Conservation (phyloP, 2,113 vertebrate species). For the Pogona vitticeps region DNA sequence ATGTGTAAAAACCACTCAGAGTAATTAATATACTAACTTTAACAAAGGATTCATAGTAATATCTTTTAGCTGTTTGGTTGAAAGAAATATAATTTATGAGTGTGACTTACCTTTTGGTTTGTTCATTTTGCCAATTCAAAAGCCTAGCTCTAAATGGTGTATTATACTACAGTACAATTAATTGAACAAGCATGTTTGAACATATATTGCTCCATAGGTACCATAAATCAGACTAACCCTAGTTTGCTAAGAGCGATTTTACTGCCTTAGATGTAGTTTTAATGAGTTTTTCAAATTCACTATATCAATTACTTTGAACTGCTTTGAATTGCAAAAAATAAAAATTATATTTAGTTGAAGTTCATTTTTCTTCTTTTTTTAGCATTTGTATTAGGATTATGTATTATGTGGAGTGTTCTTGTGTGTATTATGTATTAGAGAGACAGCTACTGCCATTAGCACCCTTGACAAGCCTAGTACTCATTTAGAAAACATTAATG, state of each 20-base stretch:
- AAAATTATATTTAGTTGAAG: neutral
- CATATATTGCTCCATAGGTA: conserved; percentile 38
- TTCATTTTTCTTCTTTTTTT: neutral
- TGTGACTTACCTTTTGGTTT: conserved; percentile 3
- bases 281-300: conserved; percentile 34
- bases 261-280: conserved; percentile 35
- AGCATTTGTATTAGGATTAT: neutral
- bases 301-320: conserved; percentile 34
- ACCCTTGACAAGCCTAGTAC: neutral
- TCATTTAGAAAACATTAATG: conserved; percentile 1
- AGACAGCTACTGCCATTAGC: neutral
- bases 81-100: conserved; percentile 17
- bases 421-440: neutral
- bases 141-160: neutral
- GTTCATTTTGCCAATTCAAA: conserved; percentile 24
- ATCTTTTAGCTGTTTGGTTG: conserved; percentile 1
- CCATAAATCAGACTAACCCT: conserved; percentile 31
- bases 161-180: conserved; percentile 33
- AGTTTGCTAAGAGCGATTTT: conserved; percentile 37
- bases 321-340: conserved; percentile 29
- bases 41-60: neutral
- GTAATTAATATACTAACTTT: conserved; percentile 1
- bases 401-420: neutral
- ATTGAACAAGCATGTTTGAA: conserved; percentile 38
- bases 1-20: neutral